Base-by-base conservation (phyloP, 2,113 vertebrate genomes). In the Dicentrarchus labrax region DNA sequence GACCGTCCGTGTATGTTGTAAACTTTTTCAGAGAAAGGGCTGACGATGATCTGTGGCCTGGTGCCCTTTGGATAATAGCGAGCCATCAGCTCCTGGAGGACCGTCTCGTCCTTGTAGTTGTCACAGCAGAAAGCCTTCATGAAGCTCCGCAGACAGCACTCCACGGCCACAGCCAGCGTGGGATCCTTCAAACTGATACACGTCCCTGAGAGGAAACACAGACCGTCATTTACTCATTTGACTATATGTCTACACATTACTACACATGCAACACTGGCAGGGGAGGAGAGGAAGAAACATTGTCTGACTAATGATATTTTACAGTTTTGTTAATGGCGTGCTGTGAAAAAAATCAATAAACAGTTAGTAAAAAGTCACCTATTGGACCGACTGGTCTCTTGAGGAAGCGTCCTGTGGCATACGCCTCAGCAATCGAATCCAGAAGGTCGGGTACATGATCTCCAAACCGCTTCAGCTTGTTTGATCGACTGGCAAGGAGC, bases 61-160 rank as follows among this genome's bases (percentile, higher is more conserved):
- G 54, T 80, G 30, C 82, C 84, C 43, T 71, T 87, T 9, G 79
- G 60, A 22, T 87, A 91, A 38, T 68, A 81, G 13, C 6, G 67
- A 39, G 66, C 30, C 90, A 91, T 91, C 16, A 91, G 57, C 48
- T 88, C 73, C 80, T 91, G 79, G 0, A 91, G 90, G 45, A 88
- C 70, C 0, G n/a, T 24, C 79, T 91, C 90, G 5, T 91, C 90
- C 56, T 67, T 90, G 76, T 90, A 83, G 78, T 88, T 90, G 62
- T 91, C 90, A 0, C 88, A 91, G 59, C 90, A 91, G 77, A 91
- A 91, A 21, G 88, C 84, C 64, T 91, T 91, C 76, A 91, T 62
- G 39, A 88, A 90, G 88, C 88, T 85, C 61, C 86, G 73, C 70
- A 90, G 76, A 5, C 88, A 90, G 69, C 79, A 85, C 76, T 91